Evolutionary conservation across 2,797 vertebrate species (phyloP), one percentile per base, ranked within the genome.

Genomic region (Sebastes minor): DNA sequence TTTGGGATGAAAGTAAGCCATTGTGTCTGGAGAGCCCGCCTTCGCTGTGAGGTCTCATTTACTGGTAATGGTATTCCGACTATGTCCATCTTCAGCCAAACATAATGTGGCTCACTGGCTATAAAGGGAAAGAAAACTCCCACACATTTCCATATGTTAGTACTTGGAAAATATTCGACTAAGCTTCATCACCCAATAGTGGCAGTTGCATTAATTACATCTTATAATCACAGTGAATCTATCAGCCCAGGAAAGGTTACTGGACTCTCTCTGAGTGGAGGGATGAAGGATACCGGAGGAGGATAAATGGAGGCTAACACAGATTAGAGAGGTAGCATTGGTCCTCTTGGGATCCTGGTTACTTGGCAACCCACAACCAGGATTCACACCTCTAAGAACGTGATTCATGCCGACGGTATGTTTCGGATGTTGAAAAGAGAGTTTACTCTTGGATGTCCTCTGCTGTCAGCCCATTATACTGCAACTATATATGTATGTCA

Each of bases 311-410:
- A 86, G 66, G 88, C 87, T 84, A 88, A 91, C 78, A 66, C 72
- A 88, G 82, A 94, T 93, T 88, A 88, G 64, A 88, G 87, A 89
- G 74, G 82, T 88, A 86, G 82, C 86, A 78, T 77, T 80, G 49
- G 67, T 90, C 57, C 91, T 90, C 91, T 84, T 91, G 89, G 89
- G 93, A 95, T 92, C 66, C 82, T 89, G 81, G 95, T 96, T 95
- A 94, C 96, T 91, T 94, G 91, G 95, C 94, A 96, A 96, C 95
- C 86, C 79, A 80, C 83, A 88, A 85, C 87, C 86, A 91, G 85
- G 82, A 82, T 91, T 94, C 88, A 92, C 94, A 94, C 93, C 85
- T 93, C 86, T 64, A 77, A 90, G 81, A 89, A 90, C 86, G 81
- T 87, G 90, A 92, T 88, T 93, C 86, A 88, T 93, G 88, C 87